Percentiles rank a stretch among this genome's conserved stretches.
These are phyloP conservation scores for Branchipolynoe longqiensis DNA, from an alignment of 2,888 invertebrate genomes.

Conservation along the genomic window DNA sequence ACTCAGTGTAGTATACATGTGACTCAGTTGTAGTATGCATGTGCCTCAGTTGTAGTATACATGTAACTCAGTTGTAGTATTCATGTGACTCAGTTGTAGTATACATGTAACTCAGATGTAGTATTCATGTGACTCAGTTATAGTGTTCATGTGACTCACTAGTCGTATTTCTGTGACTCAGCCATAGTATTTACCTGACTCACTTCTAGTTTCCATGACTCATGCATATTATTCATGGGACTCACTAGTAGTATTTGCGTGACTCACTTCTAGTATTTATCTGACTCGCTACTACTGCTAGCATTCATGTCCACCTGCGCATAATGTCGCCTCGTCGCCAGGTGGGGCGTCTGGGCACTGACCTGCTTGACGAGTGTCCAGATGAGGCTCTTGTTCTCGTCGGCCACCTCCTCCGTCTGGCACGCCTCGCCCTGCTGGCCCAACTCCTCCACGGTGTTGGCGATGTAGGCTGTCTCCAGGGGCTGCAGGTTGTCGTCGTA, in stretches of 20 bases:
- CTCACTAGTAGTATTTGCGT: not conserved
- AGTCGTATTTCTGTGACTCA: no score
- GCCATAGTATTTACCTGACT: not conserved
- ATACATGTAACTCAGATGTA: no score
- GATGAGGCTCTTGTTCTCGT: slow-evolving; percentile 96
- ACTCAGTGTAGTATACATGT: no score
- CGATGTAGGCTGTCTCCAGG: slow-evolving; percentile 85
- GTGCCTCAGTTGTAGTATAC: no score
- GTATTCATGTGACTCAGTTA: no score
- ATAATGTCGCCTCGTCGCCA: no score
- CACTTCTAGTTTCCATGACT: not conserved
- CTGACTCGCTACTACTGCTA: no score
- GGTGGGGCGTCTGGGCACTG: not conserved
- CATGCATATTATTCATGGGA: not conserved
- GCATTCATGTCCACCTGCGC: no score
- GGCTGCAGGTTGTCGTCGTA: slow-evolving; percentile 82
- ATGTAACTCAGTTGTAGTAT: no score
- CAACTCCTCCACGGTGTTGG: slow-evolving; percentile 85
- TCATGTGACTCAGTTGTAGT: no score
- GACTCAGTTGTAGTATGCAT: no score
- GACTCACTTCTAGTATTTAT: not conserved
- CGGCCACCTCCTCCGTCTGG: slow-evolving; percentile 94
- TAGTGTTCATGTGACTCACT: no score
- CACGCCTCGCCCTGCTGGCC: slow-evolving; percentile 82
- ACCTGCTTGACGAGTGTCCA: slow-evolving; percentile 96